Base-by-base conservation (phyloP, 2,797 vertebrate species). In the Chlorospingus flavigularis region DNA sequence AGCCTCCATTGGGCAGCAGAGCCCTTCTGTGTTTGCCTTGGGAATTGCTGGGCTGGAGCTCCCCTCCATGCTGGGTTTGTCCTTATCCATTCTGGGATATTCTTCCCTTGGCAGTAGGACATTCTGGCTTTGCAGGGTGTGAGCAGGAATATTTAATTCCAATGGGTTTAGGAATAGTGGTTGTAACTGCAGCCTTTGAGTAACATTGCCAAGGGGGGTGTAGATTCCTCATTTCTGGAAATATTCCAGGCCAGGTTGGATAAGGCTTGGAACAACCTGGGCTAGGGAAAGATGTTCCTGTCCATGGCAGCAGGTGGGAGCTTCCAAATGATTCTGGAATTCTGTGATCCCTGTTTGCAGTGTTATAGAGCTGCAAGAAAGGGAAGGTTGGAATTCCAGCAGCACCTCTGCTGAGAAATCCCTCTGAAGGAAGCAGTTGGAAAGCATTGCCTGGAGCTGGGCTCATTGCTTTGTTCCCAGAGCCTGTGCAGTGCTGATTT, bases 391-490 rank as follows among this genome's bases (percentile, higher is more conserved):
- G 39, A 63, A 43, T 63, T 9, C 17, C 31, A 37, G 47, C 62
- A 19, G 71, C 1, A 4, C 12, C 61, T 81, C 30, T 47, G 77
- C 9, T 43, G 26, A 54, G 26, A 61, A 48, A 25, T 43, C 12
- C 48, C 50, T 54, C n/a, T 23, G 33, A 8, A 24, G 5, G 43
- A 48, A 43, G 66, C 53, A 40, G 9, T 3, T 42, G 57, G 42
- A 6, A 48, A 68, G 71, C 43, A 5, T 35, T n/a, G 71, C 13
- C 12, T 54, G 33, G 16, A 13, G 53, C 0, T 9, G 10, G 60
- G 33, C 43, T 58, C 1, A 0, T 23, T n/a, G 43, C 57, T 2
- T 33, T 43, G 17, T n/a, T 43, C 67, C 39, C n/a, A 0, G 19
- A 48, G 23, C 30, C 71, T 18, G 17, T 18, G 72, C n/a, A 4